Conservation (phyloP, 2,113 vertebrate species). For the Miniopterus natalensis region DNA sequence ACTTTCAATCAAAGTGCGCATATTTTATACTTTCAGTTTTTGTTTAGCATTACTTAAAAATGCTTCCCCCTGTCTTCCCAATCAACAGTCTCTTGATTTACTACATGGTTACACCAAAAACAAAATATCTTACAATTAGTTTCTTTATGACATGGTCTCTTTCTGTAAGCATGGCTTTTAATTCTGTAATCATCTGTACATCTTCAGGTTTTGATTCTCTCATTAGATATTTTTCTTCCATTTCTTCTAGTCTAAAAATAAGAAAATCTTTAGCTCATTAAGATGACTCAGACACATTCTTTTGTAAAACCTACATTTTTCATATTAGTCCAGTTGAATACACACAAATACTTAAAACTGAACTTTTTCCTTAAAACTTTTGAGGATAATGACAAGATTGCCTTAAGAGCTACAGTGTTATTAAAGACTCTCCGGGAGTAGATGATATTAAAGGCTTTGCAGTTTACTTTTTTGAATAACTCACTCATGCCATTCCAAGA, state of each 20-base stretch:
- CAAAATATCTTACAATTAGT: conserved; percentile 94
- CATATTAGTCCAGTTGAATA: conserved; percentile 38
- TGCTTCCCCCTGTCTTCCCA: conserved; percentile 31
- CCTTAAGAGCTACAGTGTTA: neutral
- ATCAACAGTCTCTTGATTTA: conserved; percentile 11
- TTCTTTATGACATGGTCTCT: conserved; percentile 98
- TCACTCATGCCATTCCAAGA: neutral
- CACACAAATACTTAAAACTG: neutral
- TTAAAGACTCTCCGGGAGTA: neutral
- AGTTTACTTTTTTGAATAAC: conserved; percentile 9
- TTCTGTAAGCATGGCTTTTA: conserved; percentile 97
- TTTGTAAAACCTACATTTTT: conserved; percentile 34
- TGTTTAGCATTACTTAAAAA: conserved; percentile 59
- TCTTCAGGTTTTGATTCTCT: conserved; percentile 98
- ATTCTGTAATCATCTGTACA: conserved; percentile 96
- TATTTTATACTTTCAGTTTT: conserved; percentile 31
- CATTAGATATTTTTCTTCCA: conserved; percentile 97
- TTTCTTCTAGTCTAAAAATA: conserved; percentile 95
- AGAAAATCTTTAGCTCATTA: conserved; percentile 84
- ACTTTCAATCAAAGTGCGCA: neutral
- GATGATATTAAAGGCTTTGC: neutral
- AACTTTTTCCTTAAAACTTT: neutral
- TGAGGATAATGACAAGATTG: neutral
- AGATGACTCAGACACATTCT: conserved; percentile 3
- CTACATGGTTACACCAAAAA: conserved; percentile 31